phyloP scores from a whole-genome alignment of 2,888 invertebrate species.

The Trimorus sp. region DNA sequence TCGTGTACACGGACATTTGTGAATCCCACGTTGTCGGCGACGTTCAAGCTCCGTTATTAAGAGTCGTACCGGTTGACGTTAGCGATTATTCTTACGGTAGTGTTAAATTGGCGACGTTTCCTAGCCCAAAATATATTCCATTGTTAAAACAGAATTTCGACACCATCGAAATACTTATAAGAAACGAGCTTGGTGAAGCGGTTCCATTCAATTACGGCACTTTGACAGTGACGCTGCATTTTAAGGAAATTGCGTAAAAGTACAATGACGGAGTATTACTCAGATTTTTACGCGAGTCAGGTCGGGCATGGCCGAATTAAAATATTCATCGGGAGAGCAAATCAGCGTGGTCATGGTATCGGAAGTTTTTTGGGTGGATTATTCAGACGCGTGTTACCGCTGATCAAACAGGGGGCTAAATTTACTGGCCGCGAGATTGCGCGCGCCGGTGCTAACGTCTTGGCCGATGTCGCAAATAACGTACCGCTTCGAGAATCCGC shows the following conservation, averaged over 20 bases:
- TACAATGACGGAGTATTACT: background rate
- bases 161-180: constrained; percentile 55
- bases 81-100: background rate
- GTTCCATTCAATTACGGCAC: constrained; percentile 57
- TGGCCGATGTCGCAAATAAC: background rate
- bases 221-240: constrained; percentile 5
- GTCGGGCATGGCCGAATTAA: background rate
- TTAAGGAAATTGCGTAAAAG: constrained; percentile 4
- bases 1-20: constrained; percentile 30
- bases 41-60: constrained; percentile 18
- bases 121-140: constrained; percentile 23
- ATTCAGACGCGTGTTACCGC: constrained; percentile 25
- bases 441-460: background rate
- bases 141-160: constrained; percentile 42
- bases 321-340: background rate
- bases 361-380: constrained; percentile 29
- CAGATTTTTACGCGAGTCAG: background rate
- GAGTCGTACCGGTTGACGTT: constrained; percentile 21
- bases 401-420: constrained; percentile 7
- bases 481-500: background rate
- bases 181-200: constrained; percentile 38
- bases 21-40: constrained; percentile 23
- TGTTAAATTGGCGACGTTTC: background rate
- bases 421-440: background rate
- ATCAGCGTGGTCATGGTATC: constrained; percentile 30